Evolutionary conservation across 2,797 vertebrate genomes (phyloP), one percentile per base, ranked within the genome.

Genomic region (Phoxinus dragarum): DNA sequence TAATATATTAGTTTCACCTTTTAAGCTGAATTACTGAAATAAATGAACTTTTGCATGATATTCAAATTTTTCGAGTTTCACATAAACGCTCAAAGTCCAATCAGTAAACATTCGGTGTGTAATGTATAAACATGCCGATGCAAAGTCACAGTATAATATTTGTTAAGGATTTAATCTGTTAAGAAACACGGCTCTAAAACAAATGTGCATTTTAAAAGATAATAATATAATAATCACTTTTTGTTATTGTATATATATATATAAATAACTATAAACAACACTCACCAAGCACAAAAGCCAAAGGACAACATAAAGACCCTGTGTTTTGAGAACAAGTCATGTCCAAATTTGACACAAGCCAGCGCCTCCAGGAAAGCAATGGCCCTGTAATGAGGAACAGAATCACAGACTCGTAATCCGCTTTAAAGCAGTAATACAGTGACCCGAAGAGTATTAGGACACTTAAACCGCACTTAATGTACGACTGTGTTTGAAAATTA

Each of bases 271-370:
- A 34, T 54, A 19, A n/a, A 76, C 42, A 27, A 76, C 71, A 94
- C 97, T 97, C 95, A 99, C 98, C 96, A 99, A 94, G 85, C 97
- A 98, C 68, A 99, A 93, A 88, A 99, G 95, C 98, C 98, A 99
- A 82, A 98, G 92, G 38, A 99, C 89, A 64, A 99, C 97, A 79
- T 95, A 97, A 11, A 96, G 91, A 91, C 97, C 94, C 82, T 99
- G 97, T 71, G 98, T 98, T 93, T 98, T 86, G 97, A 98, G 94
- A 99, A 99, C 82, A 99, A 95, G 81, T 99, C 98, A 52, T 97
- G 96, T 84, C 98, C 97, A 90, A 98, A 99, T 92, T 99, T 99
- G 88, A 99, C 95, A 94, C 98, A 99, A 49, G 94, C 95, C 68
- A 98, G 95, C 40, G 97, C 98, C 94, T 99, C 98, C 31, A 99